Evolutionary conservation across 2,797 vertebrate species (phyloP), one percentile per base, ranked within the genome.

Genomic region (Lagodon rhomboides): DNA sequence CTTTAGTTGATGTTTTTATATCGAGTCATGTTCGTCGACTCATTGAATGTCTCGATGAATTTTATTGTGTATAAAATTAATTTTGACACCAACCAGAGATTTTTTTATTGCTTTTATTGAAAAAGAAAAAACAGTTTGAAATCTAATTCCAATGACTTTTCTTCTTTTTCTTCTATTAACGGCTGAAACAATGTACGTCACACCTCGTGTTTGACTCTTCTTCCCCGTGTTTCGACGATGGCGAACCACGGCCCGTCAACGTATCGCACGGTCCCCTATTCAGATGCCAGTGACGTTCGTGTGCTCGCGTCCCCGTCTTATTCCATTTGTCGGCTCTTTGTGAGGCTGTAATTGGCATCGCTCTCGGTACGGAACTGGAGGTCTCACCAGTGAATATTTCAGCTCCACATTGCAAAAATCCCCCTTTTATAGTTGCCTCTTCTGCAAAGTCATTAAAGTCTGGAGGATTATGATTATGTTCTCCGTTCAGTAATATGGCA

Each of bases 381-480:
- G 13, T 3, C 30, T 49, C 59, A 22, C 5, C 20, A 27, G 8
- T 56, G 43, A 76, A 85, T 60, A 56, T 67, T 77, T 76, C 62
- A 56, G 50, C 47, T 71, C 20, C 34, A 54, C 22, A 16, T 67
- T 67, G 38, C 38, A 62, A 6, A 51, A 79, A 73, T 76, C 56
- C 12, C 55, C 12, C 2, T 17, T 17, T 70, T 76, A 23, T 23
- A 23, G 6, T 43, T 43, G 12, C 46, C 23, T 60, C 16, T 63
- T 76, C 66, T 76, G 51, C 64, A 70, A 64, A 67, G 64, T 73
- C 79, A 79, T 78, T 84, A 25, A 56, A 75, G 49, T 56, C 18
- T 70, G 51, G 27, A 70, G 62, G 43, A 73, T 73, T 83, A 62
- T 75, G 55, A 81, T 82, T 70, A 53, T 50, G 27, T 72, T 85